These are phyloP conservation scores for Onychomys arenicola DNA, from an alignment of 2,797 vertebrate genomes.

Conservation along the genomic window DNA sequence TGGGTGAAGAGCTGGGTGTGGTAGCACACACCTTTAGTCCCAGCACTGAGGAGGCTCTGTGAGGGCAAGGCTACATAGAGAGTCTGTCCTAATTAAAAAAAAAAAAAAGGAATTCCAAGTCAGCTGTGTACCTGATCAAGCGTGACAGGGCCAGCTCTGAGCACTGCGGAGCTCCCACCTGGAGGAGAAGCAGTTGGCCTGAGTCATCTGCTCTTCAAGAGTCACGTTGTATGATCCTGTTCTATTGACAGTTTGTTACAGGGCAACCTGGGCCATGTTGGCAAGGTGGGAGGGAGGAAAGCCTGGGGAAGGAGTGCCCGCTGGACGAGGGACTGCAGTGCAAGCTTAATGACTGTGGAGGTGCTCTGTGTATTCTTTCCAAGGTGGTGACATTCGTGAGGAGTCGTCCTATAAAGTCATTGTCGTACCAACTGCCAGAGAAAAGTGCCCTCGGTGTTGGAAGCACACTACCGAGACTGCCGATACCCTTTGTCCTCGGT, in stretches of 20 bases:
- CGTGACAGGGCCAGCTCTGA: not conserved
- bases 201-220: not conserved
- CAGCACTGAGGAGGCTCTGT: not conserved
- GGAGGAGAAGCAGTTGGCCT: not conserved
- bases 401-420: slow-evolving; percentile 93
- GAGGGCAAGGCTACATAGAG: not conserved
- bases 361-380: slow-evolving; percentile 39
- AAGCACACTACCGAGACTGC: slow-evolving; percentile 89
- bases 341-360: not conserved
- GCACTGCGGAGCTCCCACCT: not conserved
- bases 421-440: slow-evolving; percentile 88
- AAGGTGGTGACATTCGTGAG: slow-evolving; percentile 94
- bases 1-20: not conserved
- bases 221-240: not conserved
- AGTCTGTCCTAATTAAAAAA: too few species aligned
- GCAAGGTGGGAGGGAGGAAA: too few species aligned
- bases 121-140: not conserved
- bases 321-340: not conserved
- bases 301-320: not conserved
- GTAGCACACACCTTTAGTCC: not conserved
- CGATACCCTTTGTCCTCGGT: slow-evolving; percentile 92
- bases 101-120: not conserved
- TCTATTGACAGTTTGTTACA: not conserved
- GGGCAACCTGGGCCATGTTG: not conserved
- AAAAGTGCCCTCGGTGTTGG: slow-evolving; percentile 94